Evolutionary conservation across 2,113 vertebrate genomes (phyloP), one percentile per base, ranked within the genome.

Genomic region (Nibea coibor): DNA sequence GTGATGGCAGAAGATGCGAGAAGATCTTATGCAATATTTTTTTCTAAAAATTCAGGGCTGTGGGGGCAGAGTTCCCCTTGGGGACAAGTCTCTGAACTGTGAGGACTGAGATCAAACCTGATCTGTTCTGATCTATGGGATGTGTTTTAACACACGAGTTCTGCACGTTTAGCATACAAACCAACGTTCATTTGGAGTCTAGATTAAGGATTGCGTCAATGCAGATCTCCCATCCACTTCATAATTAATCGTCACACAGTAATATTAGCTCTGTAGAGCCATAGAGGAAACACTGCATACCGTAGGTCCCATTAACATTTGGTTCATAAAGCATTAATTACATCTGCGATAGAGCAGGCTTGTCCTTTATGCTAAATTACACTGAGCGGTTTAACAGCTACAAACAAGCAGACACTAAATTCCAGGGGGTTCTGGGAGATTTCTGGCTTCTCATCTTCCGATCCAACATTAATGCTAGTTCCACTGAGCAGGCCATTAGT

Each of bases 251-350:
- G 31, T 2, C 35, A 3, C 22, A 50, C 5, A 35, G 20, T 39
- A 3, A 68, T 63, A 45, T 68, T 14, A 22, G 43, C 66, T 63
- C 26, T 26, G 53, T 24, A 17, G 24, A 39, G 15, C 48, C 10
- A 24, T 19, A 0, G 20, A 56, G 72, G 50, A 58, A 69, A 64
- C 39, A 48, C 45, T 28, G 42, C 59, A 67, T 11, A 17, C 28
- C 17, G 10, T 2, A 26, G 9, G 4, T 48, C 17, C 14, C 11
- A 2, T 58, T 10, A 54, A 75, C 22, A 53, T 51, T 59, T 11
- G 58, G 64, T 39, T 64, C 31, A 74, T 72, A 24, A 81, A 77
- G 19, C 62, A 73, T 69, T 58, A 31, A 73, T 75, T 75, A 26
- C 3, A 48, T 28, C 42, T 45, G 22, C 56, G 28, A 65, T 5